Evolutionary conservation across 2,113 vertebrate species (phyloP), one percentile per base, ranked within the genome.

Genomic region (Mastomys coucha): DNA sequence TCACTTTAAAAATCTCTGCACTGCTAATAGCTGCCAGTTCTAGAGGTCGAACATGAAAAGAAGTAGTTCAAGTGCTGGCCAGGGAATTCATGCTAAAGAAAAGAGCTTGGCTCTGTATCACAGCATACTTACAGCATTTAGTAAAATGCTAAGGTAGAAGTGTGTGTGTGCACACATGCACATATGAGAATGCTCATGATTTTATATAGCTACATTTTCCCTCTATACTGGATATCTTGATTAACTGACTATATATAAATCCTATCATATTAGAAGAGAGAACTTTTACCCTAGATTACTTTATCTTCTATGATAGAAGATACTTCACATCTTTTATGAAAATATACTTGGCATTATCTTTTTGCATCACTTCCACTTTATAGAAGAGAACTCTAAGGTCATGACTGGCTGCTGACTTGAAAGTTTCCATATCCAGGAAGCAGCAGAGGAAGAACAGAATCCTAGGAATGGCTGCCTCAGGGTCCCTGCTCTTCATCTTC

Each of bases 351-450:
- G 20, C 51, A 51, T 14, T 36, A 81, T 88, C 75, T 65, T 91
- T 91, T 67, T 91, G 45, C 49, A 75, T 87, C n/a, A 84, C n/a
- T 33, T 39, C 49, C 0, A 72, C 88, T 93, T 92, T 81, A 91
- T 1, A 96, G 65, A 77, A 42, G 26, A 65, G 60, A 77, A 95
- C 77, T 17, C 26, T 42, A 73, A 84, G 49, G 26, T 19, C 73
- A 26, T 95, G 78, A 39, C 11, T 33, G 42, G 53, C n/a, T 72
- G 26, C 4, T 89, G 60, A 93, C 51, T 51, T 63, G 33, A 53
- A 89, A 51, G 76, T 75, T 88, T 31, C 45, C 0, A 19, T 4
- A 49, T 14, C 69, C 20, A 31, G 10, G 20, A 60, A 81, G 56
- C 16, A 49, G 16, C 28, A 2, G 13, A 72, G 70, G 24, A 19